Conservation (phyloP, 2,113 vertebrate species). For the Pogonocichla stellata region DNA sequence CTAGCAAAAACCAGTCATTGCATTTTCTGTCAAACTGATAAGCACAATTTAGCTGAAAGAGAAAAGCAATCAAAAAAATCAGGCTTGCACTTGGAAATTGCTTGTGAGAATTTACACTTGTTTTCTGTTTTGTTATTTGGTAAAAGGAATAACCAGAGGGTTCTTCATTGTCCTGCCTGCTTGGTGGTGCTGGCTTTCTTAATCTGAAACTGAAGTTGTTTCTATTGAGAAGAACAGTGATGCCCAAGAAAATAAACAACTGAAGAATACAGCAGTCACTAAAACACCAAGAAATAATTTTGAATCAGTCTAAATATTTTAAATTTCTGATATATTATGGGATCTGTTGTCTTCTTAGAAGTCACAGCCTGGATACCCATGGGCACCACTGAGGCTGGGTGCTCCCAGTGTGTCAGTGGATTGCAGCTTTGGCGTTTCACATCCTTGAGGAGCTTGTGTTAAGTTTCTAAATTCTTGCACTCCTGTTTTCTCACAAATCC, state of each 20-base stretch:
- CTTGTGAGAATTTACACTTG: not conserved
- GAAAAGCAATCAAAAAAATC: not conserved
- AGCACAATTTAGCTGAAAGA: not conserved
- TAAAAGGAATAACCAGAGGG: not conserved
- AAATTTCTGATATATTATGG: not conserved
- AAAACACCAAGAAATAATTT: not conserved
- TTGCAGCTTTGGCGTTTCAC: not conserved
- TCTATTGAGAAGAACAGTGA: not conserved
- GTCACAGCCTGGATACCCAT: not conserved
- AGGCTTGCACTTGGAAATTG: not conserved
- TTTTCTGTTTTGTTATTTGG: not conserved
- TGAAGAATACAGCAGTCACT: not conserved
- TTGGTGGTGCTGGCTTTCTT: not conserved
- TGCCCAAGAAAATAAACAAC: not conserved
- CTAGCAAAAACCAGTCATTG: not conserved
- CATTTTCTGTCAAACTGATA: not conserved
- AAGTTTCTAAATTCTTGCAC: not conserved
- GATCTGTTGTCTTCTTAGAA: not conserved
- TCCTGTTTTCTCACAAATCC: not conserved
- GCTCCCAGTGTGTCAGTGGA: not conserved
- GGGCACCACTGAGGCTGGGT: fast-evolving
- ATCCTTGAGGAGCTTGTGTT: not conserved
- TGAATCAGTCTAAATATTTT: not conserved
- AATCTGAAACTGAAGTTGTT: not conserved
- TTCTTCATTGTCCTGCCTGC: not conserved